phyloP scores from a whole-genome alignment of 2,797 vertebrate species.

The Enteromius thamalakanensis region DNA sequence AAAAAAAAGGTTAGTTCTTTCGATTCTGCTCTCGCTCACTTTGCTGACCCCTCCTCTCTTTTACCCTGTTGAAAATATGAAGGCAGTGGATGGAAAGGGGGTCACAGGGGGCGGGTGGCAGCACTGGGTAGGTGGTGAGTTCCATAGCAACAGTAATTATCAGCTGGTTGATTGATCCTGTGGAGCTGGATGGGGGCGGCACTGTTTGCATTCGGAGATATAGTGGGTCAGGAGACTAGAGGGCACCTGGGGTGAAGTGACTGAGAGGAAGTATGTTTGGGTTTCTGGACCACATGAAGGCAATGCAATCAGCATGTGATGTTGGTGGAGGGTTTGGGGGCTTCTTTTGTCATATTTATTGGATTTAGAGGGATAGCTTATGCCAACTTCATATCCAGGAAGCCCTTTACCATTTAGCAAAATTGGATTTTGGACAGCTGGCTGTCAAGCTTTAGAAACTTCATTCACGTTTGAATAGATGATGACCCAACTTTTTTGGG shows the following conservation, averaged over 20 bases:
- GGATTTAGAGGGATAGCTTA: background rate
- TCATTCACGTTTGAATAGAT: background rate
- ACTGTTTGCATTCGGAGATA: constrained; percentile 42
- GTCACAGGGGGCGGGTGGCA: constrained; percentile 44
- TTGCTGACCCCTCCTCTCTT: background rate
- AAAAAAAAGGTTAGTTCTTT: constrained; percentile 2
- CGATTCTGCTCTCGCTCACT: background rate
- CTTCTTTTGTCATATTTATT: background rate
- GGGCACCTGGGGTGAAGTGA: constrained; percentile 16
- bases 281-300: constrained; percentile 11
- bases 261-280: constrained; percentile 14
- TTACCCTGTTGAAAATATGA: constrained; percentile 49
- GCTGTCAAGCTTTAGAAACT: background rate
- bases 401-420: background rate
- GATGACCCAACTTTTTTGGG: background rate
- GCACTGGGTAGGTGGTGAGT: constrained; percentile 28
- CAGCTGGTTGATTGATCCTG: constrained; percentile 52
- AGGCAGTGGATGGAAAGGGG: constrained; percentile 50
- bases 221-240: constrained; percentile 30
- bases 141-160: constrained; percentile 50
- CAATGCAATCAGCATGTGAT: background rate
- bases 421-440: background rate
- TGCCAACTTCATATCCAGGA: background rate
- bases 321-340: background rate
- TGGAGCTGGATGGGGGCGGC: constrained; percentile 26